A percentile compares a stretch with the other conserved stretches of the same genome.
These are phyloP conservation scores for Conchocele bisecta DNA, from an alignment of 2,888 invertebrate genomes.

Conservation along the genomic window DNA sequence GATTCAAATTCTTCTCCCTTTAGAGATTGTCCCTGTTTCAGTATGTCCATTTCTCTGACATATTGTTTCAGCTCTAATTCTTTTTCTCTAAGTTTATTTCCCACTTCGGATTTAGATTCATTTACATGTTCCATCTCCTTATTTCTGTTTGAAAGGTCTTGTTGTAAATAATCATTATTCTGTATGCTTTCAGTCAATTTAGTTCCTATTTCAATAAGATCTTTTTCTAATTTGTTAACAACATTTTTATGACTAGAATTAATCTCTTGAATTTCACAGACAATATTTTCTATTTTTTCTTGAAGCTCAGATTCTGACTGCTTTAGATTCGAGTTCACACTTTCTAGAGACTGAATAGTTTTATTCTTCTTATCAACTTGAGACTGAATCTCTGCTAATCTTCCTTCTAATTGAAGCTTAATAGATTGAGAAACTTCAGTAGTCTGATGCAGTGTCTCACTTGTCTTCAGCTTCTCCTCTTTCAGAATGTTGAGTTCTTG, in stretches of 20 bases:
- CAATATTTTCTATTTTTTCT: background rate
- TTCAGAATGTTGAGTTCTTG: background rate
- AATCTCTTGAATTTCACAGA: background rate
- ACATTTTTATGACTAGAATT: background rate
- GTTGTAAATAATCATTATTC: background rate
- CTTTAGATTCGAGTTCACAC: no score
- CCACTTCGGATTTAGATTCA: background rate
- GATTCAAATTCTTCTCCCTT: conserved; percentile 83
- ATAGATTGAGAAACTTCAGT: conserved; percentile 1
- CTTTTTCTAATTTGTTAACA: background rate
- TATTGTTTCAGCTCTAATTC: conserved; percentile 63
- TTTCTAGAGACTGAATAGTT: background rate
- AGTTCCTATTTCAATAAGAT: background rate
- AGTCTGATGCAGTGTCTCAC: background rate
- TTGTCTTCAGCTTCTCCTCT: background rate
- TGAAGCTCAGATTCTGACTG: background rate
- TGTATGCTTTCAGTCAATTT: background rate
- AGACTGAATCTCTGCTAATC: background rate
- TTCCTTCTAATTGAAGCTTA: background rate
- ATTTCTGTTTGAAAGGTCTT: background rate
- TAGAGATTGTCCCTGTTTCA: conserved; percentile 62
- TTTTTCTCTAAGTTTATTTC: conserved; percentile 25
- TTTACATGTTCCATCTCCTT: background rate
- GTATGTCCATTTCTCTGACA: conserved; percentile 86
- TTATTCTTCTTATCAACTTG: background rate